Evolutionary conservation across 2,113 vertebrate genomes (phyloP).

Genomic region (Triplophysa tibetana): DNA sequence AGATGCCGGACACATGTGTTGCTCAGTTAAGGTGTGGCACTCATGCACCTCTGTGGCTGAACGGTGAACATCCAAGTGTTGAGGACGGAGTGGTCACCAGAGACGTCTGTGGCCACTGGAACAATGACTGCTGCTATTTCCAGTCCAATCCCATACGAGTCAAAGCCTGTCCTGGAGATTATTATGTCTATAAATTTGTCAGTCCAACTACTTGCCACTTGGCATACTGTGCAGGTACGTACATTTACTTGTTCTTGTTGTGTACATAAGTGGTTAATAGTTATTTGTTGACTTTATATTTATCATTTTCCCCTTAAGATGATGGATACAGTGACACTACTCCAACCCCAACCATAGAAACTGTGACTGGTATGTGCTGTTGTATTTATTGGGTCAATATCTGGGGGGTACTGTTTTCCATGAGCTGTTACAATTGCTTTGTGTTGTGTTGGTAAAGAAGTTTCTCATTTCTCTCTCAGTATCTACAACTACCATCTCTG

Average conservation of each 20-base stretch:
- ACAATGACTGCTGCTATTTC: not conserved
- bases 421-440: no score
- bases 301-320: no score
- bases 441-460: no score
- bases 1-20: conserved; percentile 14
- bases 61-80: conserved; percentile 9
- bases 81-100: conserved; percentile 27
- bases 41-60: conserved; percentile 4
- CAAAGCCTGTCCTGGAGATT: conserved; percentile 32
- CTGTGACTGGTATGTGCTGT: no score
- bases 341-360: no score
- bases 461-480: not conserved
- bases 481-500: not conserved
- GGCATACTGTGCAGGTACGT: not conserved
- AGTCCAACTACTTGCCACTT: not conserved
- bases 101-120: conserved; percentile 8
- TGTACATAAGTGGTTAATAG: no score
- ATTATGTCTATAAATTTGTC: conserved; percentile 29
- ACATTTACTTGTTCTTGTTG: no score
- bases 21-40: not conserved
- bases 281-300: no score
- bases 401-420: no score
- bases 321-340: no score
- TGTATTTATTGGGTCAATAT: no score
- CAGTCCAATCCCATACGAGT: conserved; percentile 23